A percentile compares a stretch with the other conserved stretches of the same genome.
phyloP scores from a whole-genome alignment of 2,113 vertebrate genomes.

The Casuarius casuarius region DNA sequence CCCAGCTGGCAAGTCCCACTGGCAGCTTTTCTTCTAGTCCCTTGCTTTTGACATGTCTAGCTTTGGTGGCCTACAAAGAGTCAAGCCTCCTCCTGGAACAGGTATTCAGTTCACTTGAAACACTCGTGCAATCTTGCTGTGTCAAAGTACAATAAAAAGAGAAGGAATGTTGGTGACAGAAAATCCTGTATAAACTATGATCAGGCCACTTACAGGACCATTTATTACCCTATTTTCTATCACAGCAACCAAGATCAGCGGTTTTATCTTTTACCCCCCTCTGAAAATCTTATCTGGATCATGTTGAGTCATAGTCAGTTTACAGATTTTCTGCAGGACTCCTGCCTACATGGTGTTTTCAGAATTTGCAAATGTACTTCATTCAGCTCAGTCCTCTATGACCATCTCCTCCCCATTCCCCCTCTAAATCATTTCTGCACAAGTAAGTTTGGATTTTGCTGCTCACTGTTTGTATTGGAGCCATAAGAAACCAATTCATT shows the following conservation, averaged over 20 bases:
- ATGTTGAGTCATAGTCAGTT: not conserved
- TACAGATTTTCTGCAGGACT: not conserved
- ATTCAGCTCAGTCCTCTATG: not conserved
- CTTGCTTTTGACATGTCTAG: not conserved
- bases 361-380: not conserved
- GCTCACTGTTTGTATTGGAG: not conserved
- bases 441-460: not conserved
- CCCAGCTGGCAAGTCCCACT: not conserved
- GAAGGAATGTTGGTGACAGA: conserved; percentile 6
- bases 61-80: not conserved
- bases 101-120: not conserved
- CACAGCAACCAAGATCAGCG: conserved; percentile 10
- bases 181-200: not conserved
- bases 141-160: conserved; percentile 1
- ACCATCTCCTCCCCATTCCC: not conserved
- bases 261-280: conserved; percentile 1
- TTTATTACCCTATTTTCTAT: conserved; percentile 23
- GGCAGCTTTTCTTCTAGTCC: not conserved
- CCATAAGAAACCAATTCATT: not conserved
- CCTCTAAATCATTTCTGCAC: not conserved
- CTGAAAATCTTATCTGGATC: not conserved
- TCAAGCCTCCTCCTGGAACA: not conserved
- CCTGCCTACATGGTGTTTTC: not conserved
- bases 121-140: accelerated
- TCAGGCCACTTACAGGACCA: not conserved